These are phyloP conservation scores for Aporophyla lueneburgensis DNA, from an alignment of 2,888 invertebrate species.

Conservation along the genomic window DNA sequence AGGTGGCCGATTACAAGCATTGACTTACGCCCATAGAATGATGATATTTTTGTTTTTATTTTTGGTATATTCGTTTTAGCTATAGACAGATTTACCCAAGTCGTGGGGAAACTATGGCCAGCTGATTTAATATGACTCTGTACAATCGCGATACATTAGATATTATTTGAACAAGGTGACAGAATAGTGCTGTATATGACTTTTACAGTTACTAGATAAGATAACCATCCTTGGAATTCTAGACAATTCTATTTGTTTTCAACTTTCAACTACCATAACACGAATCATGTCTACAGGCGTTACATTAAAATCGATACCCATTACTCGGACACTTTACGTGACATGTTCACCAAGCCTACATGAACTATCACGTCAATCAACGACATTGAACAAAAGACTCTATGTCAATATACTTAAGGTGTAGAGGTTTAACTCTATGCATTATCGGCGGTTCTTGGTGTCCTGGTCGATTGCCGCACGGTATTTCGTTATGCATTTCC, in stretches of 20 bases:
- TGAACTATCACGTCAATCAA: slow-evolving; percentile 35
- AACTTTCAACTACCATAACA: slow-evolving; percentile 35
- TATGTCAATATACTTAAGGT: not conserved
- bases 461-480: slow-evolving; percentile 49
- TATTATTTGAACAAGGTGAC: not conserved
- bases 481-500: slow-evolving; percentile 68
- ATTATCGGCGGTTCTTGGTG: slow-evolving; percentile 26
- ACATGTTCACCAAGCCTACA: slow-evolving; percentile 32
- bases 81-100: no score
- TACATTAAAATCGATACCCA: slow-evolving; percentile 68
- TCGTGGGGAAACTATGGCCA: no score
- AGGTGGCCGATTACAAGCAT: no score
- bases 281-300: slow-evolving; percentile 57
- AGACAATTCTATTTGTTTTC: slow-evolving; percentile 16
- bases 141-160: no score
- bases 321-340: slow-evolving; percentile 69
- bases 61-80: no score
- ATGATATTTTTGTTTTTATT: no score
- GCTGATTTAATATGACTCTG: no score
- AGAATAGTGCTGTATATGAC: not conserved
- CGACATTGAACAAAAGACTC: slow-evolving; percentile 14
- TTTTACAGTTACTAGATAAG: not conserved
- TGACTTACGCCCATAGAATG: no score
- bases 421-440: not conserved
- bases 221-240: not conserved